phyloP scores from a whole-genome alignment of 2,888 invertebrate species.

The Amitus sp. region DNA sequence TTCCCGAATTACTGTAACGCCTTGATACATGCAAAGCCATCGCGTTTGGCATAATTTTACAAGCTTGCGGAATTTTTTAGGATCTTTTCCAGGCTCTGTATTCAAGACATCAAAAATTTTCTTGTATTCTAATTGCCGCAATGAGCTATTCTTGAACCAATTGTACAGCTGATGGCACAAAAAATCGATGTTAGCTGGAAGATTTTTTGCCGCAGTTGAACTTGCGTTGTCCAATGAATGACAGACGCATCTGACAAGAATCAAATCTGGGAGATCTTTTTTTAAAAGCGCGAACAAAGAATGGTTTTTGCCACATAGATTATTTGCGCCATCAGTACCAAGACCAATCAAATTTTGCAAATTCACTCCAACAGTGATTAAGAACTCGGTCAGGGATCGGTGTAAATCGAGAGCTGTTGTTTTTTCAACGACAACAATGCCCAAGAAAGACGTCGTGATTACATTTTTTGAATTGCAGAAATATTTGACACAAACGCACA shows the following conservation, averaged over 20 bases:
- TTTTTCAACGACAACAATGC: conserved; percentile 20
- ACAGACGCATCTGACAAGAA: conserved; percentile 15
- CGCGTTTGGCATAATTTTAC: conserved; percentile 35
- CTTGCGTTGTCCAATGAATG: conserved; percentile 39
- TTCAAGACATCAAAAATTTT: conserved; percentile 29
- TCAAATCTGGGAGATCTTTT: conserved; percentile 18
- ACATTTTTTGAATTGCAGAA: conserved; percentile 25
- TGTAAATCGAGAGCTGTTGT: conserved; percentile 13
- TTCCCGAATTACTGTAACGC: conserved; percentile 36
- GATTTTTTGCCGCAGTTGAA: conserved; percentile 37
- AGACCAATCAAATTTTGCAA: conserved; percentile 38
- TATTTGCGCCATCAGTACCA: conserved; percentile 45
- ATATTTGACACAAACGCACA: conserved; percentile 37
- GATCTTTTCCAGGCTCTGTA: background rate
- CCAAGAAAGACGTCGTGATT: conserved; percentile 28
- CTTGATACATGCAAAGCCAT: conserved; percentile 38
- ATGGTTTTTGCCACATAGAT: conserved; percentile 41
- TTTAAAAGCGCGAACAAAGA: conserved; percentile 36
- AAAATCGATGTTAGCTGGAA: conserved; percentile 39
- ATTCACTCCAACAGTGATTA: conserved; percentile 12
- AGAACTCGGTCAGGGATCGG: conserved; percentile 6
- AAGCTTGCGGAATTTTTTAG: conserved; percentile 26
- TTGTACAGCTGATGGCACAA: conserved; percentile 37
- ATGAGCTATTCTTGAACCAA: conserved; percentile 35
- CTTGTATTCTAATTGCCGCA: conserved; percentile 33